Evolutionary conservation across 2,113 vertebrate species (phyloP), one percentile per base, ranked within the genome.

Genomic region (Pterocles burchelli): DNA sequence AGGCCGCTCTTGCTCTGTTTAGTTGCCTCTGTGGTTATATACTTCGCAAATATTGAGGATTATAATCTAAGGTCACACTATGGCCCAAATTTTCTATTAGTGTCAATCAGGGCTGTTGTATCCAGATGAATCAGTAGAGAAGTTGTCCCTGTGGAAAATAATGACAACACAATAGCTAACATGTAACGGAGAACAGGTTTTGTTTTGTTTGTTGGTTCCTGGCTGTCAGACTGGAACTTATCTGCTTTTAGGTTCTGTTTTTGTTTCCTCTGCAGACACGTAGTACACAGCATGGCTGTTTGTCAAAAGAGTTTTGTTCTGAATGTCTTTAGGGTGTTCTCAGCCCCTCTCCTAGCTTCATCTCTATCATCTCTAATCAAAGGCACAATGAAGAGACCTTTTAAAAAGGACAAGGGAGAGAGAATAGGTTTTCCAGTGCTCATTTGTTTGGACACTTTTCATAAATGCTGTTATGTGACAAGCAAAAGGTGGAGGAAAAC

Each of bases 251-350:
- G 4, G 2, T 46, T 67, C 82, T 33, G 9, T 29, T n/a, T 25
- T 21, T 17, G 5, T 13, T 11, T 6, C 7, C 8, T 66, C 22
- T 75, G 19, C 38, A 78, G 41, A 55, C 22, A 38, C 24, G 21
- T 68, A 54, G 41, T 55, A 76, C 51, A 51, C 67, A 68, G 36
- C 21, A 36, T 70, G 33, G 46, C 3, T 65, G 54, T 87, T 83
- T 95, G 75, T 84, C 58, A 82, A 48, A 81, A 48, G n/a, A 87
- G 25, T 93, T 88, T 83, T 91, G 14, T 71, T 90, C 72, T 71
- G 46, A 80, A 77, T 84, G 79, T 86, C 59, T 86, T 95, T 48
- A 79, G 71, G 55, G 10, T 71, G 33, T 83, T 34, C 82, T 91
- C 59, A 94, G 48, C 18, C 38, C 34, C 63, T 77, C 46, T 51